Evolutionary conservation across 2,797 vertebrate species (phyloP).

Genomic region (Nannoperca australis): DNA sequence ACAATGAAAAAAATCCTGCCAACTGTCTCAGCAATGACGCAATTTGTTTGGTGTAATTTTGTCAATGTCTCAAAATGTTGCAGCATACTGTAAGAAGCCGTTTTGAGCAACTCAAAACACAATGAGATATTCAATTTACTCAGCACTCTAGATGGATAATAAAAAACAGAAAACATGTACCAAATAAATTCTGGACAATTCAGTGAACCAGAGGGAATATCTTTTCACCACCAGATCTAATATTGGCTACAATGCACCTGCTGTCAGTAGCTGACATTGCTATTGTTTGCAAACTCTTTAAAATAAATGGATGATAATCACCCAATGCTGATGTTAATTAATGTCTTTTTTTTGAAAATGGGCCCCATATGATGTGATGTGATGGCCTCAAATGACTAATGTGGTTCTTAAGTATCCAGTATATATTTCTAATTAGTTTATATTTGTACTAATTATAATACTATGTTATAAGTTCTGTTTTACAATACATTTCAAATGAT

Average conservation of each 20-base stretch:
- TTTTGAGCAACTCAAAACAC: slow-evolving; percentile 3
- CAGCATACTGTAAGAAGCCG: background rate
- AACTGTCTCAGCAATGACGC: background rate
- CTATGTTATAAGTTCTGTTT: background rate
- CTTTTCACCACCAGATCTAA: background rate
- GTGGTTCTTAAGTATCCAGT: no score
- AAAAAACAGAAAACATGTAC: background rate
- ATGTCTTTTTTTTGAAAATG: background rate
- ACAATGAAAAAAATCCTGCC: background rate
- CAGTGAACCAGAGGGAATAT: background rate
- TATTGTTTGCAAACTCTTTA: background rate
- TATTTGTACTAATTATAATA: no score
- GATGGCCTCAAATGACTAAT: background rate
- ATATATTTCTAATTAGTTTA: background rate
- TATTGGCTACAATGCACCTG: background rate
- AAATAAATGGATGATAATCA: background rate
- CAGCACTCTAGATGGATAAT: background rate
- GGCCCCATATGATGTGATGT: background rate
- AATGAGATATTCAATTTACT: slow-evolving; percentile 15
- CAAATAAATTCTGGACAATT: background rate
- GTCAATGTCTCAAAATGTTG: slow-evolving; percentile 8
- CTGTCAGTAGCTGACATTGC: background rate
- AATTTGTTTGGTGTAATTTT: slow-evolving; percentile 11
- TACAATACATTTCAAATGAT: background rate
- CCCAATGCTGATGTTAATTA: background rate